A percentile compares a stretch with the other conserved stretches of the same genome.
Evolutionary conservation across 2,113 vertebrate genomes (phyloP).

Genomic region (Alligator mississippiensis): DNA sequence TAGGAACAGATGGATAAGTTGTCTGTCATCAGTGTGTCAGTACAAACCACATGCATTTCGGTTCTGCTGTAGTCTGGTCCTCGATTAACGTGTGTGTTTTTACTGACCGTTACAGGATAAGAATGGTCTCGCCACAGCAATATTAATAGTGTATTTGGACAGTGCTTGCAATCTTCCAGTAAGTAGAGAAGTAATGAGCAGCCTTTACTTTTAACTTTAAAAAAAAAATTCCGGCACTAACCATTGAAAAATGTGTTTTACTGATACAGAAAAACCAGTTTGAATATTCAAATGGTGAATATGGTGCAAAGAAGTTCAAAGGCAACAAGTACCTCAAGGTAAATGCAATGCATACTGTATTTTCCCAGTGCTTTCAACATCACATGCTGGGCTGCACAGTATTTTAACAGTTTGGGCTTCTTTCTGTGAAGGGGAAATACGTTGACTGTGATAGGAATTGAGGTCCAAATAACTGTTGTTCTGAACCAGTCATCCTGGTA

Average conservation of each 20-base stretch:
- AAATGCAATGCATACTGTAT: slow-evolving; percentile 36
- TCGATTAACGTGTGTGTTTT: not conserved
- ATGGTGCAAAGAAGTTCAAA: slow-evolving; percentile 82
- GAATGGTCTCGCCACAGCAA: slow-evolving; percentile 84
- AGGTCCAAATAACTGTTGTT: not conserved
- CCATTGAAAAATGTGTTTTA: slow-evolving; percentile 31
- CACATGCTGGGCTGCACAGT: not conserved
- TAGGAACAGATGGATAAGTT: slow-evolving; percentile 9
- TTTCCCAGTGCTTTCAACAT: not conserved
- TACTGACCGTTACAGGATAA: slow-evolving; percentile 75
- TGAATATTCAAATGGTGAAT: slow-evolving; percentile 86
- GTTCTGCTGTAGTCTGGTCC: not conserved
- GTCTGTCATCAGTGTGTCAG: not conserved
- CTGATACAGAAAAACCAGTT: slow-evolving; percentile 86
- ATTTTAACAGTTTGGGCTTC: not conserved
- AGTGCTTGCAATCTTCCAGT: slow-evolving; percentile 91
- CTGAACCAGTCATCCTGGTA: not conserved
- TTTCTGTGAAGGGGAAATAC: not conserved
- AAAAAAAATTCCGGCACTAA: not conserved
- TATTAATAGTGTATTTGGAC: slow-evolving; percentile 93
- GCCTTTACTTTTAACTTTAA: not conserved
- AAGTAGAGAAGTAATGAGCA: slow-evolving; percentile 68
- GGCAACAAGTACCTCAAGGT: slow-evolving; percentile 84
- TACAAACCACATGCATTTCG: not conserved
- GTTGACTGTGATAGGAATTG: not conserved